Base-by-base conservation (phyloP, 2,888 invertebrate species). In the Drosophila ustulata region DNA sequence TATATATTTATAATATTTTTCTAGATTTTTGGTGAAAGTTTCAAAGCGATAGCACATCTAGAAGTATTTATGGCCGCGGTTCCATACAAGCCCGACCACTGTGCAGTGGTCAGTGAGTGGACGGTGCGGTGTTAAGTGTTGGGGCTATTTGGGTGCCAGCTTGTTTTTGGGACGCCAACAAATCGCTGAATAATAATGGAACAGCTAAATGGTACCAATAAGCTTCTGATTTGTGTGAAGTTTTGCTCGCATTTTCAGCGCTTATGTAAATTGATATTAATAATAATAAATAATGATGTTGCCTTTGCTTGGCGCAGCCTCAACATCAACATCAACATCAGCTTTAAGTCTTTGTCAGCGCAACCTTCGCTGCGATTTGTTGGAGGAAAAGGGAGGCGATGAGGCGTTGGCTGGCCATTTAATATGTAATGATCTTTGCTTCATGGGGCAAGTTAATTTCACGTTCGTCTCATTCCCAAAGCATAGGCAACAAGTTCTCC, bases 191-290 rank as follows among this genome's bases (percentile, higher is more conserved):
- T 72, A 72, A 86, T 87, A 84, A 87, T 79, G 82, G 81, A 67
- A 77, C 53, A 64, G 77, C 81, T 84, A 81, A 83, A 87, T 72
- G 77, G 55, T 65, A 69, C 46, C 87, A 83, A 87, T 83, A 83
- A 87, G 82, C 82, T 83, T 84, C 87, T 87, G 87, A 83, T 83
- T 83, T 83, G 82, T 83, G 84, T 81, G 84, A 74, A 83, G 76
- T 66, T 85, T 71, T 72, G 80, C 70, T 78, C 76, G 84, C 61
- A 75, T 79, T 79, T 76, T 68, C 75, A 78, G 84, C 75, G 66
- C 68, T 76, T 82, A 82, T 82, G 85, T 71, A 79, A 82, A 82
- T 85, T 69, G 71, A 75, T 72, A 75, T 69, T 77, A 65, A 86
- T 83, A 86, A 73, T 80, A 73, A 76, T 78, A 83, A 86, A 80